Conservation (phyloP, 2,797 vertebrate species). For the Oreochromis mossambicus region DNA sequence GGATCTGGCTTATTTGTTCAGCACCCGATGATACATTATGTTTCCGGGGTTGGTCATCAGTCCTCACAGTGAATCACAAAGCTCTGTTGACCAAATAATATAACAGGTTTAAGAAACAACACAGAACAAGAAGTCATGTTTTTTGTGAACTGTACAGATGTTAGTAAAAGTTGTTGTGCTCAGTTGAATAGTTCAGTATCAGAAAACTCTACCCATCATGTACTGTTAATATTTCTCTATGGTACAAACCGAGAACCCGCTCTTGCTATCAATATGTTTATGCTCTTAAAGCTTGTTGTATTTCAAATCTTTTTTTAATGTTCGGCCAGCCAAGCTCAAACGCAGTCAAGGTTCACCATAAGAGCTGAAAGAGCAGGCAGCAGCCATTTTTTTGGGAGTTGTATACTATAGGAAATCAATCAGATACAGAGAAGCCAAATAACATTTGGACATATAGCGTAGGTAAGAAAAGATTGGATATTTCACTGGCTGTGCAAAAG, state of each 20-base stretch:
- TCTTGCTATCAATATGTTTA: constrained; percentile 26
- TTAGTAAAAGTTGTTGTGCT: background rate
- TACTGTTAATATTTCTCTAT: background rate
- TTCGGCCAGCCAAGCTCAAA: constrained; percentile 37
- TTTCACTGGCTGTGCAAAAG: background rate
- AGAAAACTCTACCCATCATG: background rate
- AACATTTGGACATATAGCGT: constrained; percentile 23
- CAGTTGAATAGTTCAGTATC: background rate
- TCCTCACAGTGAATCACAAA: background rate
- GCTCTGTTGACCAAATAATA: background rate
- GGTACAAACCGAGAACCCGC: background rate
- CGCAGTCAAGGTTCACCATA: constrained; percentile 53
- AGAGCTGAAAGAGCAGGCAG: constrained; percentile 57
- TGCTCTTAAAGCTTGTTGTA: constrained; percentile 9
- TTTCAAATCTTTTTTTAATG: constrained; percentile 26
- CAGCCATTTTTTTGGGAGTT: constrained; percentile 31
- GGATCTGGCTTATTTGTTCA: background rate
- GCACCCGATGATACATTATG: background rate
- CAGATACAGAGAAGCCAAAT: constrained; percentile 47
- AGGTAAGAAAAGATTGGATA: constrained; percentile 8
- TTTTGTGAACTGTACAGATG: background rate
- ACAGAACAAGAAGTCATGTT: background rate
- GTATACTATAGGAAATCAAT: constrained; percentile 59
- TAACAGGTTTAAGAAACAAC: background rate
- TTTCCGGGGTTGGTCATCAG: background rate